These are phyloP conservation scores for Rattus norvegicus DNA, from an alignment of 2,113 vertebrate genomes.

Conservation along the genomic window GRCr8 NC_086029.1:64138001-64138500, in stretches of 20 bases:
- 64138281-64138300: neutral
- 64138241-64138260: conserved; percentile 80
- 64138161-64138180: conserved; percentile 81
- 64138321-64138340: fast-evolving
- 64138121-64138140: conserved; percentile 81
- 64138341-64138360: no score
- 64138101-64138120: conserved; percentile 65
- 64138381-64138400: conserved; percentile 50
- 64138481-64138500: conserved; percentile 84
- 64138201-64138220: conserved; percentile 84
- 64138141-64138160: conserved; percentile 85
- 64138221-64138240: conserved; percentile 78
- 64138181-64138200: conserved; percentile 84
- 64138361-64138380: neutral
- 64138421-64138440: conserved; percentile 70
- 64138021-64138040: conserved; percentile 50
- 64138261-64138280: conserved; percentile 41
- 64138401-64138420: conserved; percentile 74
- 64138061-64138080: conserved; percentile 77
- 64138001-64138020: neutral
- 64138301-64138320: no score
- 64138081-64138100: conserved; percentile 72
- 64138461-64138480: conserved; percentile 83
- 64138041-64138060: conserved; percentile 63
- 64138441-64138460: conserved; percentile 83